Conservation (phyloP, 2,113 vertebrate genomes). For the Myotis davidii region DNA sequence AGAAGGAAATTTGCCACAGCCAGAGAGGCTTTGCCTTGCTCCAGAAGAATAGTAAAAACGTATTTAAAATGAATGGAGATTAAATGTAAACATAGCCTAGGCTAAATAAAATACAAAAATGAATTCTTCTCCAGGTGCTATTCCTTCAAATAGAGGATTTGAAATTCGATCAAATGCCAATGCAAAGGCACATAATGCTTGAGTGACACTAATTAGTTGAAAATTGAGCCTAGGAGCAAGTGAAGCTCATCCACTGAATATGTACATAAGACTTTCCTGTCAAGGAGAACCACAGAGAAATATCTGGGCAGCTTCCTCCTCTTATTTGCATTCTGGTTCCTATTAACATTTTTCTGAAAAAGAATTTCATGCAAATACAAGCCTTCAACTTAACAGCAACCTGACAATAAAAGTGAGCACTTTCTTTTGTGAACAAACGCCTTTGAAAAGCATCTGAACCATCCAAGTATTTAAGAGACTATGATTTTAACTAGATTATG, state of each 20-base stretch:
- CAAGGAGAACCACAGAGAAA: constrained; percentile 71
- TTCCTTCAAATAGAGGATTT: constrained; percentile 68
- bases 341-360: constrained; percentile 67
- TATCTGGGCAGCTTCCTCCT: constrained; percentile 57
- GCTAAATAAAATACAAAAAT: constrained; percentile 63
- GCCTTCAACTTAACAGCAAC: constrained; percentile 63
- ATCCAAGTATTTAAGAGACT: constrained; percentile 56
- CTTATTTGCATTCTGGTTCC: constrained; percentile 64
- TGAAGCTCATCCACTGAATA: constrained; percentile 64
- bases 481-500: constrained; percentile 28
- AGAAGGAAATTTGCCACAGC: neutral
- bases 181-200: constrained; percentile 80
- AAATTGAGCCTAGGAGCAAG: constrained; percentile 76
- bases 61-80: neutral
- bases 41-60: neutral
- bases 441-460: constrained; percentile 39
- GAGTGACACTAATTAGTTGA: constrained; percentile 80
- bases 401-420: constrained; percentile 51
- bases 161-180: constrained; percentile 79
- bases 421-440: constrained; percentile 61
- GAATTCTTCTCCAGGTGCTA: constrained; percentile 54
- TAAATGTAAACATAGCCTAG: constrained; percentile 42
- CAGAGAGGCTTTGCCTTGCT: neutral
- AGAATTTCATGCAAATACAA: constrained; percentile 48
- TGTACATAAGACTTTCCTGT: constrained; percentile 71